Evolutionary conservation across 2,797 vertebrate species (phyloP).

Genomic region (Sebastes minor): DNA sequence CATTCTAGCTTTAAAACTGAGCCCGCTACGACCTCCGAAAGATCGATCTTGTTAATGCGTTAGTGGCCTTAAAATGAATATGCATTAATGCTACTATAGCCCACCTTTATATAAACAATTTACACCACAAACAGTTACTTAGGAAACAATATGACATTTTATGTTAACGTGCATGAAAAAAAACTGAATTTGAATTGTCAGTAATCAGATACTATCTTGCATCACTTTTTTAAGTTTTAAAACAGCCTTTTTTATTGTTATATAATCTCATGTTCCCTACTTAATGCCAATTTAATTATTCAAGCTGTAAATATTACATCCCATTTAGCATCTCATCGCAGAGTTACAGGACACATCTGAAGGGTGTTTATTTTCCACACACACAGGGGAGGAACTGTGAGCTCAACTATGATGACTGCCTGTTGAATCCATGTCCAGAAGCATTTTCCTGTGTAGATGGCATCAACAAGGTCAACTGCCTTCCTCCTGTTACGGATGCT

Average conservation of each 20-base stretch:
- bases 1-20: too few relatives aligned
- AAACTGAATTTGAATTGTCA: not conserved
- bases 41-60: too few relatives aligned
- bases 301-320: constrained; percentile 27
- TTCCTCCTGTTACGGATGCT: constrained; percentile 68
- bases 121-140: not conserved
- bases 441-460: constrained; percentile 86
- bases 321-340: constrained; percentile 7
- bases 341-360: constrained; percentile 29
- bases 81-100: too few relatives aligned
- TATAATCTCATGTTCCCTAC: not conserved
- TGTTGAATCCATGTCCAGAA: constrained; percentile 83
- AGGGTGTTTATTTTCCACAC: constrained; percentile 57
- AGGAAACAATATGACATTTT: not conserved
- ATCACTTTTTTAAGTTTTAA: not conserved
- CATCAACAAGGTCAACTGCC: constrained; percentile 87
- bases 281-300: constrained; percentile 9
- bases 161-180: not conserved
- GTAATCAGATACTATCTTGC: not conserved
- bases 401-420: constrained; percentile 88
- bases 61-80: too few relatives aligned
- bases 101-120: not conserved
- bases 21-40: too few relatives aligned
- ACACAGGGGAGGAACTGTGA: constrained; percentile 86
- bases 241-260: constrained; percentile 14